phyloP scores from a whole-genome alignment of 2,888 invertebrate genomes.

The Torymus auratus region DNA sequence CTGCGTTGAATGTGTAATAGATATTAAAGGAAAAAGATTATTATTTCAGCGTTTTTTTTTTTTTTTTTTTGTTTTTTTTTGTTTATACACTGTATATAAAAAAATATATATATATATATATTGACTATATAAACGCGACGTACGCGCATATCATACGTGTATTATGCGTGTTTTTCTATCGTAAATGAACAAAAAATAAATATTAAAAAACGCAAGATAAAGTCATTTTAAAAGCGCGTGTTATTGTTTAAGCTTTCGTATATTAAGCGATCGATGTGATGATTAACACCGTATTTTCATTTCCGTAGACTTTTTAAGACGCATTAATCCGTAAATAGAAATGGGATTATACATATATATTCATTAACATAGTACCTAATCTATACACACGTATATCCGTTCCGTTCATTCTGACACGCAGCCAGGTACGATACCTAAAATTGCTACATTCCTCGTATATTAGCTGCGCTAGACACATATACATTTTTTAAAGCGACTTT shows the following conservation, averaged over 20 bases:
- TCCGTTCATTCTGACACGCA: slow-evolving; percentile 3
- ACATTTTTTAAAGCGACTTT: slow-evolving; percentile 50
- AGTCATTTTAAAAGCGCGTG: slow-evolving; percentile 48
- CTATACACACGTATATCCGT: not conserved
- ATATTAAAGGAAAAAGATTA: slow-evolving; percentile 27
- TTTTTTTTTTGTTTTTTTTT: slow-evolving; percentile 52
- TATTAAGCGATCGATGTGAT: not conserved
- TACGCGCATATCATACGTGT: slow-evolving; percentile 52
- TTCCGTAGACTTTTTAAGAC: slow-evolving; percentile 33
- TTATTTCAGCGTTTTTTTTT: slow-evolving; percentile 45
- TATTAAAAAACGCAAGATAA: slow-evolving; percentile 16
- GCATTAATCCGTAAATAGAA: slow-evolving; percentile 19
- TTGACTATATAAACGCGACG: slow-evolving; percentile 30
- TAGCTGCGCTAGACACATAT: slow-evolving; percentile 8
- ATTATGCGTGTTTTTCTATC: slow-evolving; percentile 46
- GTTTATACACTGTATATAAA: slow-evolving; percentile 53
- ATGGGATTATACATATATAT: no score
- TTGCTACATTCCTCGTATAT: slow-evolving; percentile 41
- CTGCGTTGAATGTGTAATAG: slow-evolving; percentile 41
- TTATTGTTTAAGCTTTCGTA: slow-evolving; percentile 14
- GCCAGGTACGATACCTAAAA: not conserved
- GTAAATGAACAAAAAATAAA: slow-evolving; percentile 37
- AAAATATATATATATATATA: slow-evolving; percentile 15
- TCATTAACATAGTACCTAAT: not conserved
- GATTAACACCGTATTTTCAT: slow-evolving; percentile 21